Base-by-base conservation (phyloP, 2,888 invertebrate genomes). In the Hirtodrosophila histrioides region DNA sequence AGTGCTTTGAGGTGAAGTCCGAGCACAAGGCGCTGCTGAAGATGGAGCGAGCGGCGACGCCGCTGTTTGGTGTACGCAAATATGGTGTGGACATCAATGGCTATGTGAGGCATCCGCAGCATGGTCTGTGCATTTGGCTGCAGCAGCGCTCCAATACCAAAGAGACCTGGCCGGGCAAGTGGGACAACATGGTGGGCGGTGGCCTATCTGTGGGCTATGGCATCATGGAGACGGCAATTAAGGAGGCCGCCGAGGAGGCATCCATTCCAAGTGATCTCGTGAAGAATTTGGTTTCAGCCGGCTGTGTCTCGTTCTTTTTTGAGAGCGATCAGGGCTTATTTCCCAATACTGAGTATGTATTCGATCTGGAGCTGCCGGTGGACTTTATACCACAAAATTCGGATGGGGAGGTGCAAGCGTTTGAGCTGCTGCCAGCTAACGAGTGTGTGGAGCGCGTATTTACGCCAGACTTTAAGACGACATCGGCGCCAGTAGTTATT, bases 61-160 rank as follows among this genome's bases (percentile, higher is more conserved):
- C 98, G 93, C 92, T 98, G 54, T 98, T 99, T 93, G 98, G 98
- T 51, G 96, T 98, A 81, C 94, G 97, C 78, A 97, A 97, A 91
- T 98, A 97, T 92, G 98, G 98, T 23, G 97, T 98, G 54, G 97
- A 98, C 91, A 97, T 99, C 62, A 98, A 97, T 91, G 98, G 98
- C 10, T 99, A 96, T 91, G 95, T 97, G 51, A 94, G 94, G 89
- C 96, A 97, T 92, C 96, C 96, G 35, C 94, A 94, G 50, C 95
- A 95, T 91, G 97, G 97, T 4, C 92, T 97, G 43, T 97, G 97
- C 92, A 91, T 91, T 87, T 98, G 98, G 98, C 93, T 98, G 85
- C 98, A 98, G 91, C 96, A 96, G 89, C 93, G 98, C 86, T 96
- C 98, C 75, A 94, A 95, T 69, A 97, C 96, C 51, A 98, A 98